Evolutionary conservation across 1,140 invertebrate species (phyloP).

Genomic region (Antheraea mylitta): DNA sequence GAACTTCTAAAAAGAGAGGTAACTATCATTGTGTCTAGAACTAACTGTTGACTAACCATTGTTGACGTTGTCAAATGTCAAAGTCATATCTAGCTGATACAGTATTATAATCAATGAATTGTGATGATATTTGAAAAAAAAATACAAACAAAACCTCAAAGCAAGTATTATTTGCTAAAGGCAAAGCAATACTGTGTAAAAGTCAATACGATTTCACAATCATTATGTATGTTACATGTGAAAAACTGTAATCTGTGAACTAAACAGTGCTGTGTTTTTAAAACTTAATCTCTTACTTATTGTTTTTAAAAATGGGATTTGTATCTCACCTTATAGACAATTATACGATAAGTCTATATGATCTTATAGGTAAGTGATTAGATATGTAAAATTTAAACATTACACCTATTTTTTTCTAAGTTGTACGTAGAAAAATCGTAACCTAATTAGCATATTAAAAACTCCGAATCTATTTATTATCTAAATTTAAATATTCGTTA

Average conservation of each 20-base stretch:
- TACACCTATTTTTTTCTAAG: too few relatives aligned
- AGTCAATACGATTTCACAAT: neutral
- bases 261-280: slow-evolving; percentile 1
- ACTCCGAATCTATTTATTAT: too few relatives aligned
- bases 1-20: too few relatives aligned
- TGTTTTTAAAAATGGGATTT: slow-evolving; percentile 49
- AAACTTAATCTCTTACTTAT: too few relatives aligned
- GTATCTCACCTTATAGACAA: slow-evolving; percentile 54
- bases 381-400: neutral
- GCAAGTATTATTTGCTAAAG: slow-evolving; percentile 1
- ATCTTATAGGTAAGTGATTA: slow-evolving; percentile 59
- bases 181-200: neutral
- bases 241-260: neutral
- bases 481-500: too few relatives aligned
- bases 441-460: too few relatives aligned
- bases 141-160: slow-evolving; percentile 7
- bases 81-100: neutral
- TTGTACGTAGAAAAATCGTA: too few relatives aligned
- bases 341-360: slow-evolving; percentile 56
- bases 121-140: slow-evolving; percentile 9
- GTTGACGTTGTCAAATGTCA: slow-evolving; percentile 5
- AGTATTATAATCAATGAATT: neutral
- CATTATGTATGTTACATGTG: neutral
- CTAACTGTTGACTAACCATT: too few relatives aligned
- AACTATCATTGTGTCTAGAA: too few relatives aligned